Evolutionary conservation across 2,113 vertebrate species (phyloP), one percentile per base, ranked within the genome.

Genomic region (Bufo bufo): DNA sequence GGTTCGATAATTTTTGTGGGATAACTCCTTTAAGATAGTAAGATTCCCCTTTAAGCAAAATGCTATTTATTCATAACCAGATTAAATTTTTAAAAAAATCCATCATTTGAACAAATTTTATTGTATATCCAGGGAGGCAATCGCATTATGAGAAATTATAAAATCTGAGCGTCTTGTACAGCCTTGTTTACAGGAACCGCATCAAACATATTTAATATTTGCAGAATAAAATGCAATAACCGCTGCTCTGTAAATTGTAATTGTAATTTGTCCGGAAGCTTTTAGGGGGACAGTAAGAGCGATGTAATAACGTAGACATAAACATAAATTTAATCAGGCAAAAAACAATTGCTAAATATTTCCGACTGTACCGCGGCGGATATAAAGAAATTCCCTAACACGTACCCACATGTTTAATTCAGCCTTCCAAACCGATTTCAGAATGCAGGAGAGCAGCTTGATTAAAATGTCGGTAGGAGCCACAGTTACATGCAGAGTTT

Each of bases 401-500:
- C 89, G 91, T 91, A 89, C 54, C 58, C 85, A 61, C 86, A 85
- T 90, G 90, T 91, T 93, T 92, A 91, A 91, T 92, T 94, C 88
- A 91, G 91, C 47, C 1, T 88, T 91, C 14, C 56, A 91, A 91
- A 20, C 56, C 89, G 69, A 85, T 91, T 92, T 69, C 89, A 81
- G 83, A 89, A 90, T 89, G 90, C 89, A 49, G 88, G 82, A 85
- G 89, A 89, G 85, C 13, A 8, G 59, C 89, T 91, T 90, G 90
- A 93, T 93, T 92, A 90, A 92, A 90, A 58, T 65, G 89, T 81
- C 23, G 90, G 90, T 89, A 87, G 56, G 89, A 92, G 50, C 20
- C 89, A 89, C 79, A 80, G 14, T 50, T 84, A 82, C 90, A 63
- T 75, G 59, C 77, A 82, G 47, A 91, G 84, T 85, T 85, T 82